Percentiles rank a stretch among this genome's conserved stretches.
Conservation (phyloP, 1,140 invertebrate species). For the Metopolophium dirhodum region DNA sequence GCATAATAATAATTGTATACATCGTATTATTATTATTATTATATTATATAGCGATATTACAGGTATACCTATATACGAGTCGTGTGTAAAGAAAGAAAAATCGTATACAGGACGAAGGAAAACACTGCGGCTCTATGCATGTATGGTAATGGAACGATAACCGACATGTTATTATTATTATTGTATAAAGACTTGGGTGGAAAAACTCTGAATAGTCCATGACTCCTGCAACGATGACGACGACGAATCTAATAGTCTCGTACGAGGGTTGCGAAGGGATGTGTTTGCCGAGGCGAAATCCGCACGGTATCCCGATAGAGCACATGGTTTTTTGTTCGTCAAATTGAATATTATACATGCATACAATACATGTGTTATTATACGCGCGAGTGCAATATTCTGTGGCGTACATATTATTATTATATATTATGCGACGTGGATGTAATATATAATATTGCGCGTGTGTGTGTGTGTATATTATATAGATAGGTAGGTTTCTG, state of each 20-base stretch:
- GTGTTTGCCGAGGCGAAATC: not conserved
- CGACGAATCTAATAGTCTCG: not conserved
- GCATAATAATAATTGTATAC: not conserved
- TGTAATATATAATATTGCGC: not conserved
- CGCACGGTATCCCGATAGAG: not conserved
- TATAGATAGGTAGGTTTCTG: not conserved
- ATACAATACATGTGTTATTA: not conserved
- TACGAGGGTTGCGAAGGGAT: not conserved
- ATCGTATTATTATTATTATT: not conserved
- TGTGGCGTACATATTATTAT: not conserved
- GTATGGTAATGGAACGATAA: not conserved
- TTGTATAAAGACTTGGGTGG: not conserved
- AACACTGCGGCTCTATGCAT: not conserved
- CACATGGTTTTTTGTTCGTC: not conserved
- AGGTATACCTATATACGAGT: no score
- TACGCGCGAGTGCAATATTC: not conserved
- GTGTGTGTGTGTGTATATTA: no score
- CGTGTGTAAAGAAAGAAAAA: not conserved
- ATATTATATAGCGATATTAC: no score
- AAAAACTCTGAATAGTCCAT: not conserved
- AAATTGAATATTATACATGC: not conserved
- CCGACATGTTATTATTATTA: no score
- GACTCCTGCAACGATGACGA: not conserved
- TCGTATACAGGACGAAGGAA: not conserved
- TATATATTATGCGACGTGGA: not conserved